Base-by-base conservation (phyloP, 2,888 invertebrate genomes). In the Ochropleura leucogaster region DNA sequence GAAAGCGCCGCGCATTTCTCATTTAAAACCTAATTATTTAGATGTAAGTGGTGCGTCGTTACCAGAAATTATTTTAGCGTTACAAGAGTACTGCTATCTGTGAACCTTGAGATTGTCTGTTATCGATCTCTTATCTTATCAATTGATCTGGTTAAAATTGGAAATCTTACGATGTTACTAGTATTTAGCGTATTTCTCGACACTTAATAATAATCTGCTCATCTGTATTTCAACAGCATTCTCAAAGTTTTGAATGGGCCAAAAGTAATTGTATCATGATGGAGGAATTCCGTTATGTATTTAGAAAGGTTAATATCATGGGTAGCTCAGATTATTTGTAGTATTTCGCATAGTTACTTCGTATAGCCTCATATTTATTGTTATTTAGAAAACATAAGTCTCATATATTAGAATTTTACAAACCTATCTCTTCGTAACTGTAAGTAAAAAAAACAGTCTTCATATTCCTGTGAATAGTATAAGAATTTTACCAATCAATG, bases 31-130 rank as follows among this genome's bases (percentile, higher is more conserved):
- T 69, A 80, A 84, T 69, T 76, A 85, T 77, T 64, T 83, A 79
- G 83, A 87, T 72, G 64, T 85, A 62, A 84, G 64, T 42, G 66
- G 80, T 40, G 51, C 85, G 53, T 82, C 88, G 9, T 66, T 91
- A 60, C 86, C 90, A 3, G 92, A 92, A 57, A 76, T 91, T 46
- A 84, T 90, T 77, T 82, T 90, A 71, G 88, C 90, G 14, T 80
- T 90, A 69, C 89, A 90, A 60, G 89, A 92, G 66, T 90, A 88
- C 79, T 92, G 92, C 77, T 88, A 88, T 72, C 65, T 87, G 80
- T 90, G 68, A 89, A 79, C 60, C 20, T 63, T 71, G 62, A 64
- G 30, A 74, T 62, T 67, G 60, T 76, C 47, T 73, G 49, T 66
- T 68, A 51, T 74, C 55, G 64, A 80, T 71, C 66, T 75, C 77